Percentiles rank a stretch among this genome's conserved stretches.
phyloP scores from a whole-genome alignment of 2,113 vertebrate genomes.

The Cyanoramphus novaezelandiae region DNA sequence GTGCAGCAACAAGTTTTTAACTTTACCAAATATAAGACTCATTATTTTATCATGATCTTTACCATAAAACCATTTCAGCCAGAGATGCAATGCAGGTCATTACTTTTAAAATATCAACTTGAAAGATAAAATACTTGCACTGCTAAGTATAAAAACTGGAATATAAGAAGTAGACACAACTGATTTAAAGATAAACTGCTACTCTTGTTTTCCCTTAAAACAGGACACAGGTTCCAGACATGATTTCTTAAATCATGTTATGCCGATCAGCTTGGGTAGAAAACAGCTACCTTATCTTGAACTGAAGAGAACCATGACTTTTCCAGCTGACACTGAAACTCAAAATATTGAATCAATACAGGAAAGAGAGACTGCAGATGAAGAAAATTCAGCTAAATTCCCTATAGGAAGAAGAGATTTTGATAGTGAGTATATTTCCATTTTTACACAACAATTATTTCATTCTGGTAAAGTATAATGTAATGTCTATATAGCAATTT shows the following conservation, averaged over 20 bases:
- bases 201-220: slow-evolving; percentile 13
- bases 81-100: background rate
- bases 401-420: slow-evolving; percentile 84
- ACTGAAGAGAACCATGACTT: slow-evolving; percentile 69
- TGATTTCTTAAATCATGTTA: slow-evolving; percentile 58
- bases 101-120: background rate
- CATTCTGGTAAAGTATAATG: background rate
- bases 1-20: background rate
- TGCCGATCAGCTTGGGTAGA: slow-evolving; percentile 53
- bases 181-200: background rate
- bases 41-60: background rate
- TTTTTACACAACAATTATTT: background rate
- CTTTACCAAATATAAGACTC: background rate
- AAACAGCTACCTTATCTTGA: slow-evolving; percentile 71
- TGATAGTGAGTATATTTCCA: slow-evolving; percentile 80
- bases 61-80: background rate
- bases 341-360: slow-evolving; percentile 73
- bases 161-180: background rate
- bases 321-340: slow-evolving; percentile 70
- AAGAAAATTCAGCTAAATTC: slow-evolving; percentile 78
- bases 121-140: background rate
- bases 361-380: slow-evolving; percentile 75
- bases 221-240: slow-evolving; percentile 69
- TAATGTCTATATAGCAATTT: background rate
- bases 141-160: background rate